Percentiles rank a stretch among this genome's conserved stretches.
phyloP scores from a whole-genome alignment of 2,113 vertebrate genomes.

The Smithornis capensis region DNA sequence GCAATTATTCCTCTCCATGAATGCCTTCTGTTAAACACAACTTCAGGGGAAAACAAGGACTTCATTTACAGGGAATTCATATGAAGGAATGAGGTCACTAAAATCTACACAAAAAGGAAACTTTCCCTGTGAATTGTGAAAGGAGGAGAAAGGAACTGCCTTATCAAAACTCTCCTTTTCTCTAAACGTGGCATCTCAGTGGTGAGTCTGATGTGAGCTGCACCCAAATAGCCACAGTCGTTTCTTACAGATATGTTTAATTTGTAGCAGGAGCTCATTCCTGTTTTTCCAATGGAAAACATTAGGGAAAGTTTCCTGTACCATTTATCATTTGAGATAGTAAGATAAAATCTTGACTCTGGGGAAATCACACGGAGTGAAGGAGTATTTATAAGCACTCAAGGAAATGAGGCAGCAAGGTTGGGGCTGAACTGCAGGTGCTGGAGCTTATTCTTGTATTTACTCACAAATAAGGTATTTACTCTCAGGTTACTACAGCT shows the following conservation, averaged over 20 bases:
- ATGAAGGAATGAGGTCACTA: slow-evolving; percentile 55
- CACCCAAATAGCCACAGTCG: background rate
- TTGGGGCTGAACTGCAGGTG: background rate
- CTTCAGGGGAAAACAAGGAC: slow-evolving; percentile 42
- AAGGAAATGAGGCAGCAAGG: background rate
- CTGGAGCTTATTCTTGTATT: background rate
- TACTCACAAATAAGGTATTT: background rate
- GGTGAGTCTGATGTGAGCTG: background rate
- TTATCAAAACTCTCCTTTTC: background rate
- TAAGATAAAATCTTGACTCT: background rate
- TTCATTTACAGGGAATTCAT: slow-evolving; percentile 42
- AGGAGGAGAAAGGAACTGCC: slow-evolving; percentile 33
- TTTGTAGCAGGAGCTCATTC: background rate
- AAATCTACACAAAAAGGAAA: slow-evolving; percentile 52
- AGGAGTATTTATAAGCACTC: background rate
- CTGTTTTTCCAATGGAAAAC: background rate
- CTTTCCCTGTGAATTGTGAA: background rate
- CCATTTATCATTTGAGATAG: background rate
- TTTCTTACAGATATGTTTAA: background rate
- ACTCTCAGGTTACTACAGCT: background rate
- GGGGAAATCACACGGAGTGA: background rate
- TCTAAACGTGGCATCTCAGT: background rate
- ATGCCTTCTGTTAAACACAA: background rate
- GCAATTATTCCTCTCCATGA: slow-evolving; percentile 8
- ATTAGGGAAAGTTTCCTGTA: background rate